phyloP scores from a whole-genome alignment of 1,140 invertebrate genomes.

The Drosophila erecta region DNA sequence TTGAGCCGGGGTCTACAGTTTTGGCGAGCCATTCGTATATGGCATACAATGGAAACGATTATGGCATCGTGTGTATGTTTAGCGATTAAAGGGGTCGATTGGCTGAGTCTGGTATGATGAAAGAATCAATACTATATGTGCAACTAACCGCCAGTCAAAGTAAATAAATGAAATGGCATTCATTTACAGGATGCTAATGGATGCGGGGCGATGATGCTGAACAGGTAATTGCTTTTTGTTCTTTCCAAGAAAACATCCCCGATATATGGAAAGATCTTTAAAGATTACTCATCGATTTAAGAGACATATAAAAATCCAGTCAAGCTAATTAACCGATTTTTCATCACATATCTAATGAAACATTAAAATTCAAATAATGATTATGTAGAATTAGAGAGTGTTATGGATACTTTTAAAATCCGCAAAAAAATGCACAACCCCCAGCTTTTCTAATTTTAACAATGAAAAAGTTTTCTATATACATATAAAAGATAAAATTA shows the following conservation, averaged over 20 bases:
- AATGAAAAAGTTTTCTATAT: not conserved
- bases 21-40: constrained; percentile 59
- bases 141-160: constrained; percentile 21
- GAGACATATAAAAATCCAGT: too few relatives aligned
- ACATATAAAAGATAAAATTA: constrained; percentile 35
- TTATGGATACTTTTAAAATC: too few relatives aligned
- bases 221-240: not conserved
- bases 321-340: not conserved
- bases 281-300: not conserved
- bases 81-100: constrained; percentile 45
- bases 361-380: too few relatives aligned
- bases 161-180: constrained; percentile 12
- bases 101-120: constrained; percentile 39
- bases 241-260: constrained; percentile 1
- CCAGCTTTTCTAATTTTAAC: not conserved
- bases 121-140: constrained; percentile 55
- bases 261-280: not conserved
- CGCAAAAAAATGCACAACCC: not conserved
- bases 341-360: not conserved
- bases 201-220: not conserved
- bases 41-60: constrained; percentile 74
- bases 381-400: not conserved
- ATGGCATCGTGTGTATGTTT: constrained; percentile 29
- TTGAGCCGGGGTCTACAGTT: constrained; percentile 36
- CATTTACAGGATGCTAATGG: constrained; percentile 18